Base-by-base conservation (phyloP, 2,113 vertebrate genomes). In the Chionis minor region DNA sequence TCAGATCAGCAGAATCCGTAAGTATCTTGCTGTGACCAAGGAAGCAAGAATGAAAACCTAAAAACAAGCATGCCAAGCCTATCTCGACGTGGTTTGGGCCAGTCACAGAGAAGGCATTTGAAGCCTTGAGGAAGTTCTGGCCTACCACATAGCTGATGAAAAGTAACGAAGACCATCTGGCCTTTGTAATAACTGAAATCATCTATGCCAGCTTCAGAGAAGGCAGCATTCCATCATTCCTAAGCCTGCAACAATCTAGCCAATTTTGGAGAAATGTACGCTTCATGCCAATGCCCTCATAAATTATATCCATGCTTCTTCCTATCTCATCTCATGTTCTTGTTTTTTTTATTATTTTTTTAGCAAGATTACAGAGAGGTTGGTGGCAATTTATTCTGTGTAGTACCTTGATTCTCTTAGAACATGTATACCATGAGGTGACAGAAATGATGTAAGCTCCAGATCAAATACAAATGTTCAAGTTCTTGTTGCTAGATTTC, bases 121-220 rank as follows among this genome's bases (percentile, higher is more conserved):
- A 91, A 94, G 35, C 66, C 61, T 92, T 89, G 81, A 95, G 89
- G 81, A 96, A 87, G 73, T 91, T 97, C 86, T 94, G 88, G 61
- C 69, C 94, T 84, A 86, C 52, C 77, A 80, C 73, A 47, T 54
- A 79, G 69, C 66, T 94, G 78, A 89, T 94, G 95, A 75, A 89
- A 91, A 92, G 69, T 92, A 89, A 92, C 84, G 83, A 92, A 92
- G 73, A 95, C 83, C 94, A 96, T 96, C 80, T 96, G 97, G 86
- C 45, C 56, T 87, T 91, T 52, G 23, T 85, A 75, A 69, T 52
- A 91, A 94, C 88, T 87, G 86, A 75, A 94, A 82, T 91, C 19
- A 89, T 96, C 91, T 80, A 27, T 96, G 88, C 88, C 94, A 94
- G 61, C 66, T 91, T 89, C 61, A 85, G 77, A 81, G 83, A 96